These are phyloP conservation scores for Tetragonula clypearis DNA, from an alignment of 1,140 invertebrate genomes.

Conservation along the genomic window DNA sequence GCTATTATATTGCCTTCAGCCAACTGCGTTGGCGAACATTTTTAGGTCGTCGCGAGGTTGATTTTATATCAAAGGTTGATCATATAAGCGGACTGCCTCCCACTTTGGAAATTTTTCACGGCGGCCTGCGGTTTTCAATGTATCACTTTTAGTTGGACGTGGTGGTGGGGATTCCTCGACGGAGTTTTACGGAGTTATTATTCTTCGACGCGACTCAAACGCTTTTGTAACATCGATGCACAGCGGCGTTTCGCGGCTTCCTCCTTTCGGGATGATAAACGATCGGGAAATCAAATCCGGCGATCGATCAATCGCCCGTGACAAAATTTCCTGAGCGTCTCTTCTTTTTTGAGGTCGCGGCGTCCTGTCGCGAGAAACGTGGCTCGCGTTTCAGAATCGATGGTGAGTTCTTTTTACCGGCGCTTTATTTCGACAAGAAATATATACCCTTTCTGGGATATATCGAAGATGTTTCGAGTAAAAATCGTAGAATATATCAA, in stretches of 20 bases:
- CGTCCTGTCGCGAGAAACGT: too few species aligned
- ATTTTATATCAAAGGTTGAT: not conserved
- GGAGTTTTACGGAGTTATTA: too few species aligned
- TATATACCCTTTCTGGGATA: too few species aligned
- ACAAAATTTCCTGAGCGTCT: too few species aligned
- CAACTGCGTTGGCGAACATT: not conserved
- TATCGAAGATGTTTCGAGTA: not conserved
- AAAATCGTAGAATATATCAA: not conserved
- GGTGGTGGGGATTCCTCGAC: too few species aligned
- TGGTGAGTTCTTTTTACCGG: too few species aligned
- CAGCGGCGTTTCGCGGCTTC: not conserved
- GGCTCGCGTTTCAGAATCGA: too few species aligned
- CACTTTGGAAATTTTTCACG: not conserved
- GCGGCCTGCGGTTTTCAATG: accelerated
- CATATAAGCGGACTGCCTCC: not conserved
- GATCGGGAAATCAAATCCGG: not conserved
- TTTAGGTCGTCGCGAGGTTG: not conserved
- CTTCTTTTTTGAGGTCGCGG: too few species aligned
- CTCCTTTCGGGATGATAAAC: not conserved
- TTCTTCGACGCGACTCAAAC: not conserved
- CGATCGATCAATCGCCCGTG: not conserved
- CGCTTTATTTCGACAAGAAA: too few species aligned
- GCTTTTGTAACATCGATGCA: not conserved
- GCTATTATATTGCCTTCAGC: slow-evolving; percentile 41
- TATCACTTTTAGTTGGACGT: not conserved